Conservation (phyloP, 2,113 vertebrate species). For the Sorex araneus region DNA sequence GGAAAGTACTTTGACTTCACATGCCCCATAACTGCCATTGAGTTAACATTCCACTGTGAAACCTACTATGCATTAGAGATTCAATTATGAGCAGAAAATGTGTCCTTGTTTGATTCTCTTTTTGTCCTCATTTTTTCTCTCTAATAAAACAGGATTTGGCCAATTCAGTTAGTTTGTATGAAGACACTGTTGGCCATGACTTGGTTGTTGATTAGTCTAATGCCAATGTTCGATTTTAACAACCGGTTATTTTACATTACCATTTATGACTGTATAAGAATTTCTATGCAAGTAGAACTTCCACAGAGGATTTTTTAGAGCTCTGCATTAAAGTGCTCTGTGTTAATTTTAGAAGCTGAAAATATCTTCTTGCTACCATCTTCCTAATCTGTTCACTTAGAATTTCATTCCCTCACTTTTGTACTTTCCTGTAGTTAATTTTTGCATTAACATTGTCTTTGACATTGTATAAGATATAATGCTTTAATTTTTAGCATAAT, state of each 20-base stretch:
- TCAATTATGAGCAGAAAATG: neutral
- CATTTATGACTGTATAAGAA: conserved; percentile 34
- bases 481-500: conserved; percentile 75
- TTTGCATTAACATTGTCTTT: conserved; percentile 75
- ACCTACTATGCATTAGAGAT: neutral
- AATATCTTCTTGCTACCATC: conserved; percentile 6
- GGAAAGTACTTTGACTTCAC: neutral
- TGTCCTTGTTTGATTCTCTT: neutral
- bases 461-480: conserved; percentile 74
- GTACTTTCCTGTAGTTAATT: conserved; percentile 73
- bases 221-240: conserved; percentile 43
- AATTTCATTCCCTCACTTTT: conserved; percentile 70
- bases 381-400: conserved; percentile 60
- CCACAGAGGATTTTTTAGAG: neutral
- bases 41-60: neutral
- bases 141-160: neutral
- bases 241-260: neutral
- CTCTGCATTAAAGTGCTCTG: neutral
- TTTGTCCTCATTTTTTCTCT: neutral
- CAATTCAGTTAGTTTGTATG: neutral
- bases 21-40: neutral
- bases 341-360: conserved; percentile 50
- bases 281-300: neutral
- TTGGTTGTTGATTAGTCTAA: conserved; percentile 30
- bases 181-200: conserved; percentile 6